Evolutionary conservation across 2,888 invertebrate genomes (phyloP), one percentile per base, ranked within the genome.

Genomic region (Rhingia rostrata): DNA sequence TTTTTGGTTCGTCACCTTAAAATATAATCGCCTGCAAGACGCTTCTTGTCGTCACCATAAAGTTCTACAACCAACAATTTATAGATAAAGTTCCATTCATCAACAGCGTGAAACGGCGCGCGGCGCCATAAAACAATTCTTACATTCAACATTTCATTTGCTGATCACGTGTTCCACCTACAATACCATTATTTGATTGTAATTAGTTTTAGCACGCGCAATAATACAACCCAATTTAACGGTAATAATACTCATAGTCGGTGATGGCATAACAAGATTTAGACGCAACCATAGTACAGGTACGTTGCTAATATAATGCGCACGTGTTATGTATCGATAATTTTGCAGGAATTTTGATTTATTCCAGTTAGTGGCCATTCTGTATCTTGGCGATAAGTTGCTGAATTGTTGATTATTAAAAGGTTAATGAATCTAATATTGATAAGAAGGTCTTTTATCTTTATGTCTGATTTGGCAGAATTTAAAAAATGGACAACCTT

Each of bases 71-170:
- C 22, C 37, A 32, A 63, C 30, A 51, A 9, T 69, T 58, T 53
- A 22, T n/a, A 53, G 53, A 81, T 56, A 60, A 66, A 61, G 69
- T 78, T 78, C 60, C 82, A 82, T 82, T 78, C 72, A 82, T 67
- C 32, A 37, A 6, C 30, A 60, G 66, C 82, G 78, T 82, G 82
- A 47, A 78, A 66, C 51, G 47, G n/a, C 53, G 60, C 4, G 14
- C 5, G 33, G 61, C 47, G 12, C 49, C 35, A 54, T 33, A 10
- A 32, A 32, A 47, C 10, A 7, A 30, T 22, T 1, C 1, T 2
- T 22, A 2, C 35, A 58, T 22, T 58, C 41, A 67, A n/a, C 30
- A 51, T 41, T 30, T 51, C 51, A 51, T 70, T 70, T 64, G 81
- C 63, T 69, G 64, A 81, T 81, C 69, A 70, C 53, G 64, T 69